These are phyloP conservation scores for Stercorarius parasiticus DNA, from an alignment of 2,113 vertebrate species.

Conservation along the genomic window DNA sequence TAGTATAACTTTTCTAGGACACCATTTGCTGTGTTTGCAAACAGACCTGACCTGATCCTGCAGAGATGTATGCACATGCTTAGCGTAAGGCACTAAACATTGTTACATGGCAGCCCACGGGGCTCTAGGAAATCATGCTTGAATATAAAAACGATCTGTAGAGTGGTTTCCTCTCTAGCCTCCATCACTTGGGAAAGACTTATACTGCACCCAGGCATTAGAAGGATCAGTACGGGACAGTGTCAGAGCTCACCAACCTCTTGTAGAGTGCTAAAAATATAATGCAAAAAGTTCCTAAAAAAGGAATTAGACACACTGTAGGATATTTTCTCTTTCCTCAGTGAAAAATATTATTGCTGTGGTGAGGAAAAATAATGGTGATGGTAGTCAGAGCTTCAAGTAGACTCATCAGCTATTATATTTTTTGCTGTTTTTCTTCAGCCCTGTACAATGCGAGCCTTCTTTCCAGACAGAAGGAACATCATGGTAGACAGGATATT, in stretches of 20 bases:
- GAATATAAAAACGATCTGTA: not conserved
- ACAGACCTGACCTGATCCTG: not conserved
- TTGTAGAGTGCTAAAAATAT: not conserved
- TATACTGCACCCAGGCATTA: not conserved
- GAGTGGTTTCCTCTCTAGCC: not conserved
- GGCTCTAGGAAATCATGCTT: not conserved
- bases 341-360: not conserved
- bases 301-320: not conserved
- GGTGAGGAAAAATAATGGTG: not conserved
- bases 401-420: not conserved
- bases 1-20: not conserved
- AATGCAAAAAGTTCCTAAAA: not conserved
- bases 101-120: accelerated
- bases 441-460: not conserved
- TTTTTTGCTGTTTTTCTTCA: not conserved
- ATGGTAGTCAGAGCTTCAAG: not conserved
- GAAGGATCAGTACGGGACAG: not conserved
- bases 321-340: not conserved
- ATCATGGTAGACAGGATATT: not conserved
- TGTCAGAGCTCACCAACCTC: not conserved
- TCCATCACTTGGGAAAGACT: not conserved
- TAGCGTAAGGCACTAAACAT: not conserved
- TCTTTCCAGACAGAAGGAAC: not conserved
- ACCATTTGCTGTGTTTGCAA: not conserved
- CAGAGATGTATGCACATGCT: not conserved